Evolutionary conservation across 2,888 invertebrate species (phyloP).

Genomic region (Chorisops tibialis): DNA sequence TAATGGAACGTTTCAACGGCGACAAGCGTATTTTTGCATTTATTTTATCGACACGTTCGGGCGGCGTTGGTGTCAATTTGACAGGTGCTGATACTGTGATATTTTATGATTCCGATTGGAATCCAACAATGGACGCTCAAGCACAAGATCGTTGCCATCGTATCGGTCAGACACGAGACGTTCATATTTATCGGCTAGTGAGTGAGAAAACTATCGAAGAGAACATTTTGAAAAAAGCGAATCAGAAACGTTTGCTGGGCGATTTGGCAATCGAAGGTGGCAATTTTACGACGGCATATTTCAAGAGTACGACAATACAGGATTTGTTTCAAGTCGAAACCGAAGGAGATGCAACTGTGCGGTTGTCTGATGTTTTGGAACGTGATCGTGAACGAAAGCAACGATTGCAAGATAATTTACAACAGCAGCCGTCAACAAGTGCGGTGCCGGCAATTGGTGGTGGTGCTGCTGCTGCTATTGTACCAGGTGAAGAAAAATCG

Average conservation of each 20-base stretch:
- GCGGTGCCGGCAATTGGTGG: constrained; percentile 1
- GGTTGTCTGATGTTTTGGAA: constrained; percentile 60
- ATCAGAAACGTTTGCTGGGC: constrained; percentile 92
- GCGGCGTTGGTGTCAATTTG: constrained; percentile 96
- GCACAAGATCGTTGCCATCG: constrained; percentile 96
- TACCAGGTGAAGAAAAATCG: constrained; percentile 56
- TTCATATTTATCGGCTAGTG: constrained; percentile 95
- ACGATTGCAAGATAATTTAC: constrained; percentile 32
- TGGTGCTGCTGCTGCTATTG: constrained; percentile 28
- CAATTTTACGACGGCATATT: constrained; percentile 95
- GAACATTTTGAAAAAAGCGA: constrained; percentile 98
- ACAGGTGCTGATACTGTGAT: constrained; percentile 99
- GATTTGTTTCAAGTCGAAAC: constrained; percentile 83
- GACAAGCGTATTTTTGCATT: constrained; percentile 95
- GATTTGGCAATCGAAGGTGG: constrained; percentile 98
- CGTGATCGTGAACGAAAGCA: constrained; percentile 52
- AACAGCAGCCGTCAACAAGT: constrained; percentile 34
- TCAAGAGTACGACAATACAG: constrained; percentile 88
- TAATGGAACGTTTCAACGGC: constrained; percentile 97
- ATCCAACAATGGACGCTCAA: constrained; percentile 99
- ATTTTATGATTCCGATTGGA: constrained; percentile 99
- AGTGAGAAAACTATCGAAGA: constrained; percentile 98
- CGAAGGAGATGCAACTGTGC: constrained; percentile 57
- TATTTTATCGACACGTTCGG: constrained; percentile 95
- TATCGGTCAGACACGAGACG: constrained; percentile 98